Base-by-base conservation (phyloP, 1,140 invertebrate species). In the Zaprionus taronus region DNA sequence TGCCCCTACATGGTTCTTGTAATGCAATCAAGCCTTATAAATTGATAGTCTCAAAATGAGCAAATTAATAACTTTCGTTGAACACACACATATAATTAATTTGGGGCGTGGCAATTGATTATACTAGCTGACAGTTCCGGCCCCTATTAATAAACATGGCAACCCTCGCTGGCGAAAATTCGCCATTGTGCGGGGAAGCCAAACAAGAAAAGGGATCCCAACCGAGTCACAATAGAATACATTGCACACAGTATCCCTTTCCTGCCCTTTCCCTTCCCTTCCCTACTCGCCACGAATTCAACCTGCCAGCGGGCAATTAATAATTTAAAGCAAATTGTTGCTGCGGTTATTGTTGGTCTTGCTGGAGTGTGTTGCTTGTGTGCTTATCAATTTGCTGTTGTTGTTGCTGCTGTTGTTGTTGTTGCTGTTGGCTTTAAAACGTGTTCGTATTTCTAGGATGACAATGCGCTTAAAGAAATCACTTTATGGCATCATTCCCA, bases 391-490 rank as follows among this genome's bases (percentile, higher is more conserved):
- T n/a, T 49, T 51, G 61, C 31, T 34, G 31, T 34, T 34, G 31
- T 11, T 9, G n/a, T n/a, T n/a, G n/a, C n/a, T n/a, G 31, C 0
- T 11, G 31, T 0, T 31, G 31, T 4, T 31, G 56, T 11, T 47
- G 60, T 63, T 47, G 53, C 56, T 62, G 70, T 78, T 60, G 24
- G 64, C 28, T 57, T 69, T 53, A 70, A 74, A 77, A 70, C 44
- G 70, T 75, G 56, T 91, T 78, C 57, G 60, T 91, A 80, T 69
- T 91, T 90, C 68, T 91, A 91, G 90, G 90, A 81, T 84, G 73
- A 86, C 80, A 71, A 70, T 91, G 36, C 85, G 81, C 81, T 77
- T 91, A 77, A 91, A 91, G 81, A 91, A 90, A 91, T 90, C 86
- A 51, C 85, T 91, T 80, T 91, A 87, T 80, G 90, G 90, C 81